A percentile compares a stretch with the other conserved stretches of the same genome.
These are phyloP conservation scores for Cyclina sinensis DNA, from an alignment of 1,140 invertebrate species.

Conservation along the genomic window DNA sequence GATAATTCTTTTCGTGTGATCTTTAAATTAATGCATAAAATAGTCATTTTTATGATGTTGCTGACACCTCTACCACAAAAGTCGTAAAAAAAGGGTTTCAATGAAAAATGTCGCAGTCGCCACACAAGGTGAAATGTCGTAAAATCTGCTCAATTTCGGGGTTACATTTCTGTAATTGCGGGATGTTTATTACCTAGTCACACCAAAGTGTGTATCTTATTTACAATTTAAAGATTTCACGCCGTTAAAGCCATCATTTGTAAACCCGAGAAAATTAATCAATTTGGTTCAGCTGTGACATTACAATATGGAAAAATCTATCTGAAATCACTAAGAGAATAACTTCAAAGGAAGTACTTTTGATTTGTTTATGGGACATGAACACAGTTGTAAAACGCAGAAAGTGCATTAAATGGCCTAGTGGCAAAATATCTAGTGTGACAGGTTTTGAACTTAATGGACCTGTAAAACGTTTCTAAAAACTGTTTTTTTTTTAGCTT, in stretches of 20 bases:
- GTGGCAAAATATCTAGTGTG: no score
- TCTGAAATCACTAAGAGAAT: background rate
- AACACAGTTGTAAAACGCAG: background rate
- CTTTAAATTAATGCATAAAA: background rate
- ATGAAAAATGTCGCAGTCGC: conserved; percentile 23
- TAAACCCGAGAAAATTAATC: conserved; percentile 46
- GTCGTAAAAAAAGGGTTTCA: conserved; percentile 38
- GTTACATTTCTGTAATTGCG: conserved; percentile 51
- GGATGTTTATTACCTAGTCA: conserved; percentile 39
- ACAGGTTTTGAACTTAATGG: no score
- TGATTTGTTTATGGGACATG: no score
- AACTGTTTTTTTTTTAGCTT: no score
- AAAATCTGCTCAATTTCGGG: conserved; percentile 31
- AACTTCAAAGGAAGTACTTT: background rate
- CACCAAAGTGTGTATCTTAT: conserved; percentile 42
- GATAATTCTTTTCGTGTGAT: conserved; percentile 13
- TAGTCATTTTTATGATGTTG: conserved; percentile 37
- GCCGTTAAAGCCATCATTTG: conserved; percentile 48
- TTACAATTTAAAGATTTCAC: conserved; percentile 46
- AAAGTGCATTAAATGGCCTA: no score
- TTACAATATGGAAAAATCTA: background rate
- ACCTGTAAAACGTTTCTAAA: no score
- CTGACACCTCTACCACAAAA: conserved; percentile 40
- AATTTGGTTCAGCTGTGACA: background rate
- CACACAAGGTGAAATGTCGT: conserved; percentile 49